Conservation (phyloP, 2,888 invertebrate species). For the Flexamia atlantica region DNA sequence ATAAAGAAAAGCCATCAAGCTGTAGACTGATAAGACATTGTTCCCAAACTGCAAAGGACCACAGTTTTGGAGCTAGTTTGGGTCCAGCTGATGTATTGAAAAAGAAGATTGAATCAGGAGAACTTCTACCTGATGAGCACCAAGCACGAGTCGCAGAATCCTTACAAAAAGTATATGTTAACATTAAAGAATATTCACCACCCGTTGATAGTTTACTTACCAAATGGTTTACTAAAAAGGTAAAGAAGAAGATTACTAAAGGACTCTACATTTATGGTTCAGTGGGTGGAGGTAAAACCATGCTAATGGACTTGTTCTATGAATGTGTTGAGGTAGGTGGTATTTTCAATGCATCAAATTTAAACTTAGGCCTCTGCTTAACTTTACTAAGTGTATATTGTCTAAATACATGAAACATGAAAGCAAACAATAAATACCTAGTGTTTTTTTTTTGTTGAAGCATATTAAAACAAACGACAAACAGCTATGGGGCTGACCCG, state of each 20-base stretch:
- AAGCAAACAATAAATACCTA: too few relatives aligned
- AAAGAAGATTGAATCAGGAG: conserved; percentile 79
- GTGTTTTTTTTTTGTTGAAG: too few relatives aligned
- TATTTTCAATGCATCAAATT: not conserved
- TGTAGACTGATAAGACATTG: not conserved
- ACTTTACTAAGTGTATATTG: too few relatives aligned
- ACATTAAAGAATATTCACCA: conserved; percentile 80
- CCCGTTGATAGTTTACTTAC: conserved; percentile 75
- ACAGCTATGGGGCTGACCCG: too few relatives aligned
- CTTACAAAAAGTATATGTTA: conserved; percentile 84
- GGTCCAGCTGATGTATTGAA: conserved; percentile 78
- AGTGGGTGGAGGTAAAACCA: conserved; percentile 98
- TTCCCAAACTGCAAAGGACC: not conserved
- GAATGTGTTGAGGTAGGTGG: conserved; percentile 81
- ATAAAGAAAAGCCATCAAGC: not conserved
- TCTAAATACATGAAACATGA: too few relatives aligned
- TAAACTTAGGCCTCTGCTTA: too few relatives aligned
- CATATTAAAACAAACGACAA: too few relatives aligned
- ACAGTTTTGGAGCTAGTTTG: not conserved
- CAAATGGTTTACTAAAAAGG: conserved; percentile 74
- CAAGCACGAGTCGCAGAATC: conserved; percentile 84
- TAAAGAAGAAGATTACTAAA: conserved; percentile 78
- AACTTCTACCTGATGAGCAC: conserved; percentile 82
- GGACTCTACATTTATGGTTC: conserved; percentile 95
- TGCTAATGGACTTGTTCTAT: conserved; percentile 99